Evolutionary conservation across 2,888 invertebrate species (phyloP).

Genomic region (Schizotus pectinicornis): DNA sequence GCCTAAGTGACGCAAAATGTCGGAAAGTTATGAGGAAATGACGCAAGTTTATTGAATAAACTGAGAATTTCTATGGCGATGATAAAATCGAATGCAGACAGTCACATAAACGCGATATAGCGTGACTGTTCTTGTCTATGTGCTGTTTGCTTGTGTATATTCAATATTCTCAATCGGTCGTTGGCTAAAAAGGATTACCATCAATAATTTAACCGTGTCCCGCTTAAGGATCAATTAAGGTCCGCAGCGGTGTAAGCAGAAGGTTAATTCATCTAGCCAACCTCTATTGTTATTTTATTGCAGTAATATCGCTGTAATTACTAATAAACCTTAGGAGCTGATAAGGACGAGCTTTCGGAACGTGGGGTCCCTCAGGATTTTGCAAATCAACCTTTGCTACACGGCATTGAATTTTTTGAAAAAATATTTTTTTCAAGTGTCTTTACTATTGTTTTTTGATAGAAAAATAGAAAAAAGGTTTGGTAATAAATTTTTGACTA

Average conservation of each 20-base stretch:
- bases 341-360: too few relatives aligned
- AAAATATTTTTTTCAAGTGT: too few relatives aligned
- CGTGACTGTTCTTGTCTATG: constrained; percentile 24
- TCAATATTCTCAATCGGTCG: constrained; percentile 20
- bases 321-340: too few relatives aligned
- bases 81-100: constrained; percentile 11
- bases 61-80: constrained; percentile 25
- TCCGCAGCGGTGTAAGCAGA: not conserved
- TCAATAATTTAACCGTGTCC: constrained; percentile 9
- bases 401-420: too few relatives aligned
- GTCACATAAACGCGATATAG: constrained; percentile 21
- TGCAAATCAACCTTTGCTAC: too few relatives aligned
- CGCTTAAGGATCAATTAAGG: not conserved
- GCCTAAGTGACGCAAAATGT: not conserved
- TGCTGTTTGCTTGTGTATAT: constrained; percentile 8
- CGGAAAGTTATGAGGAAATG: constrained; percentile 1
- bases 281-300: too few relatives aligned
- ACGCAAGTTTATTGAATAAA: constrained; percentile 20
- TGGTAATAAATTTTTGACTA: too few relatives aligned
- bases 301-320: too few relatives aligned
- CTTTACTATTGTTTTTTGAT: too few relatives aligned
- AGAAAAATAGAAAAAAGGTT: too few relatives aligned
- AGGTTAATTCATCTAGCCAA: not conserved
- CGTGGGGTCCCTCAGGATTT: too few relatives aligned
- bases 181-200: constrained; percentile 14